Evolutionary conservation across 2,888 invertebrate genomes (phyloP), one percentile per base, ranked within the genome.

Genomic region (Rhingia rostrata): DNA sequence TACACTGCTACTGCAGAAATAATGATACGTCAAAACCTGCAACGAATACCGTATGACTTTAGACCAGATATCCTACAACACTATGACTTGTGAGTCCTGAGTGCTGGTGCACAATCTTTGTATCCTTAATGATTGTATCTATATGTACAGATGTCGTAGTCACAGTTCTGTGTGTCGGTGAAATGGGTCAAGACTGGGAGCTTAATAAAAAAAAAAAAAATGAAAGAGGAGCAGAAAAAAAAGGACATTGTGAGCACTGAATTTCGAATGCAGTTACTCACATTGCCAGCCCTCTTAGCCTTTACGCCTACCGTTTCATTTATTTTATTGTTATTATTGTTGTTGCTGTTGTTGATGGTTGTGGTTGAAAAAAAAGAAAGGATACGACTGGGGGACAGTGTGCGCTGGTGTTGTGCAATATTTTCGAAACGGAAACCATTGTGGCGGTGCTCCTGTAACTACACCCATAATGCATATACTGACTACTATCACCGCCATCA

Each of bases 171-270:
- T 56, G 43, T 67, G 66, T 69, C 64, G 54, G 54, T 66, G 67
- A 83, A 83, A 79, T 79, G 69, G 83, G 83, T 83, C 83, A 83
- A 83, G 83, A 83, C 61, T 83, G 51, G 49, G 32, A 47, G 43
- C 7, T 56, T 9, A 7, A 3, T 49, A 12, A 37, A 53, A 3
- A 56, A 12, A 37, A 53, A n/a, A 61, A 22, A 30, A 41, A 14
- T 12, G 6, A 63, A 33, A 6, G 9, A 33, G 33, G 7, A 63
- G 6, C 30, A 35, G 43, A 53, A 61, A 66, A 37, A 43, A 35
- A 32, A 39, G 10, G 35, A 58, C 43, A 2, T 63, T 32, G 49
- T 43, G 33, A 64, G 53, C 64, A 41, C 47, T 80, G 61, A 80
- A 74, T 74, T 70, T 72, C 43, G 70, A 72, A 77, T 66, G 37